phyloP scores from a whole-genome alignment of 2,888 invertebrate species.

The Polietes domitor region DNA sequence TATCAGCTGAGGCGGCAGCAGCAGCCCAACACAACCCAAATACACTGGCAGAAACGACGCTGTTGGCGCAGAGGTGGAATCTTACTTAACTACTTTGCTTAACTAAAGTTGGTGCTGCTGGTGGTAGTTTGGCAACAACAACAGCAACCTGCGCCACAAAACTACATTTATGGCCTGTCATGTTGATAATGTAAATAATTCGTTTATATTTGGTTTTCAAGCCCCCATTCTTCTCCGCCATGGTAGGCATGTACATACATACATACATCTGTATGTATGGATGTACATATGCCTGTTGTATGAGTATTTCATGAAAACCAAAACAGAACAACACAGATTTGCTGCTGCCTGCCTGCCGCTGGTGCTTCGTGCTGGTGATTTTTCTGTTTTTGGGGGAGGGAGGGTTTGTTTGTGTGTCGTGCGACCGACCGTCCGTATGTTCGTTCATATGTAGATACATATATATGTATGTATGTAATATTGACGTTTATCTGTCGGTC shows the following conservation, averaged over 20 bases:
- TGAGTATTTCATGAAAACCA: neutral
- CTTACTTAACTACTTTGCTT: neutral
- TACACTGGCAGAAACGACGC: neutral
- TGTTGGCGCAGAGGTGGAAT: neutral
- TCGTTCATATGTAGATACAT: neutral
- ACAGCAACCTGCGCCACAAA: constrained; percentile 7
- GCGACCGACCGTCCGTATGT: neutral
- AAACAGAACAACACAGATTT: constrained; percentile 8
- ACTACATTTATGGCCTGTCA: constrained; percentile 16
- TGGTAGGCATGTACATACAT: too few relatives aligned
- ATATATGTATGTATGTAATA: constrained; percentile 20
- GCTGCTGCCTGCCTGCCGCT: neutral
- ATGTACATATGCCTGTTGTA: too few relatives aligned
- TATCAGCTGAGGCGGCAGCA: neutral
- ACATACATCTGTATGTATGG: too few relatives aligned
- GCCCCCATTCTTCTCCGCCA: neutral
- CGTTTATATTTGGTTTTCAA: neutral
- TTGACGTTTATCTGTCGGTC: constrained; percentile 52
- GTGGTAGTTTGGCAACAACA: too few relatives aligned
- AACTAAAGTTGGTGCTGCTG: neutral
- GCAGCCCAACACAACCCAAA: neutral
- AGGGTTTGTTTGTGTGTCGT: neutral
- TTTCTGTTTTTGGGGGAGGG: neutral
- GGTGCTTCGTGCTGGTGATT: neutral
- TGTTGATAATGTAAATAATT: constrained; percentile 43